Evolutionary conservation across 2,113 vertebrate genomes (phyloP), one percentile per base, ranked within the genome.

Genomic region (Emydocephalus ijimae): DNA sequence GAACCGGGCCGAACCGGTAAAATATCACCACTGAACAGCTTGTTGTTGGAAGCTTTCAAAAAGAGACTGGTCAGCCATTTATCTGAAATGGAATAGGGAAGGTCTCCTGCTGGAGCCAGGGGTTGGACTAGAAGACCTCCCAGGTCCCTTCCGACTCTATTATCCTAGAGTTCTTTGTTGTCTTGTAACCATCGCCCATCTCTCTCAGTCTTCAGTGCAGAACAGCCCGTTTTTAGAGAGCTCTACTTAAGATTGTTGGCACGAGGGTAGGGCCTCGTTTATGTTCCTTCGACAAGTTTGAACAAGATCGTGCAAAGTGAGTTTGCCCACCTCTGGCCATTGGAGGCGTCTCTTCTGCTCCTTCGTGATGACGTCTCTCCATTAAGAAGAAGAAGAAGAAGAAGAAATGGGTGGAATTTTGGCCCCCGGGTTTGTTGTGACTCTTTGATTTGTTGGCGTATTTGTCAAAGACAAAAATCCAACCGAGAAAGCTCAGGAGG

Each of bases 391-490:
- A 56, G 39, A 85, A 56, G 39, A 85, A 39, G 39, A 39, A 52
- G 6, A 81, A 55, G 23, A 87, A 96, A 90, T 59, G 87, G 92
- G 91, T 91, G 92, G n/a, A 57, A 64, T 5, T 91, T 61, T 96
- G 95, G 94, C 96, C 95, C 45, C 54, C 14, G 18, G 96, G 92
- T 88, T 94, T 94, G 93, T 91, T 93, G 94, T 91, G 95, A 93
- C 93, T 95, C 93, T 95, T 85, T 90, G 94, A 94, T n/a, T 94
- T 94, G 95, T 95, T 96, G 55, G 48, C 96, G 48, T 96, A 94
- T 95, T 95, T 95, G 95, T 96, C 94, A 94, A 96, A 45, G 4
- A 0, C 91, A 48, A 69, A 69, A 69, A 69, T 69, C 61, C 61
- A 69, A 3, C n/a, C 29, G 93, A 91, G 92, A 95, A 48, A 94